Evolutionary conservation across 2,888 invertebrate species (phyloP), one percentile per base, ranked within the genome.

Genomic region (Neoascia interrupta): DNA sequence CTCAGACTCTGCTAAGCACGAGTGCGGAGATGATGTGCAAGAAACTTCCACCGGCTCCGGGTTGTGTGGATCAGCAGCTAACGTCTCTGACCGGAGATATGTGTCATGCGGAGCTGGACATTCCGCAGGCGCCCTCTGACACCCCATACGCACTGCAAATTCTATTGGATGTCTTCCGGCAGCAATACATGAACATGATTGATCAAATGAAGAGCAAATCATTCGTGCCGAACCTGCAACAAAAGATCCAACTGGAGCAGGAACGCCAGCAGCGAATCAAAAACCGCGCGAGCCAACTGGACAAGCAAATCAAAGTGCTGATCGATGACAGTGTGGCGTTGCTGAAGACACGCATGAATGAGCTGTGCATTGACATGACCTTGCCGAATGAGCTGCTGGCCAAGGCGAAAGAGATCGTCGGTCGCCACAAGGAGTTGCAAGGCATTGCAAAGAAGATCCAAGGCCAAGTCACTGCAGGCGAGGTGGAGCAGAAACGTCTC

Each of bases 291-390:
- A 94, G 94, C n/a, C 96, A 97, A 88, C 90, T 98, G 83, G 97
- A 97, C 85, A 96, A 96, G 87, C 97, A 97, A 90, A 97, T 98
- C 81, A 95, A 94, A 87, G 94, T 96, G 73, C 90, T 98, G 81
- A 96, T 97, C 82, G 95, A 95, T 84, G 97, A 98, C 87, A 97
- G 97, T 85, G 96, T 97, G 11, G 94, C 94, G 21, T 90, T 97
- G 82, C 90, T 98, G 36, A 96, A 97, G 88, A 94, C 94, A 41
- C 92, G 97, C 80, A 95, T 98, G 94, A 94, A 93, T 83, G 97
- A 98, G 89, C 90, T 98, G 82, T 96, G 96, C 76, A 96, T 97
- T 79, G 94, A 95, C 88, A 95, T 95, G 13, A 94, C 92, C 61
- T 95, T 95, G 74, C 95, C 96, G 0, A 94, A 94, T 61, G 96